phyloP scores from a whole-genome alignment of 2,113 vertebrate genomes.

The Neofelis nebulosa region DNA sequence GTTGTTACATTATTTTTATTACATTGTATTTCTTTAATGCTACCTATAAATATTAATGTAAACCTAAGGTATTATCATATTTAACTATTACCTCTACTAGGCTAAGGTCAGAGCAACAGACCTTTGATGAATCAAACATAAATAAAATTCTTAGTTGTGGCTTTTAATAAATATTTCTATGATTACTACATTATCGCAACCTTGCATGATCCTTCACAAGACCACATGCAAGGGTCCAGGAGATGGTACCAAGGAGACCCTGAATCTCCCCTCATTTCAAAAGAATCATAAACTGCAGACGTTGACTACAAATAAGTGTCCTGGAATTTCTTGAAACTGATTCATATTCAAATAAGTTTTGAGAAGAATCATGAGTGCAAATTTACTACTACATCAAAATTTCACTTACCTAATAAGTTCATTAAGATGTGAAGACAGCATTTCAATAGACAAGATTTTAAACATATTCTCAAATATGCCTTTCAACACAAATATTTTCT shows the following conservation, averaged over 20 bases:
- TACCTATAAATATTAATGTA: neutral
- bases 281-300: neutral
- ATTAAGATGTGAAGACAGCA: neutral
- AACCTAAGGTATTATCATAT: neutral
- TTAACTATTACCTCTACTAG: neutral
- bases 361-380: neutral
- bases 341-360: neutral
- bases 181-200: neutral
- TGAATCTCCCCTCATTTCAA: neutral
- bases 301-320: neutral
- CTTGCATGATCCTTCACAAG: neutral
- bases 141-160: neutral
- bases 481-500: constrained; percentile 24
- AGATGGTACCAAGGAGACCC: neutral
- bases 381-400: neutral
- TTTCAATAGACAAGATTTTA: constrained; percentile 3
- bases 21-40: neutral
- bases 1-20: neutral
- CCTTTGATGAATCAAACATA: neutral
- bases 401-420: neutral
- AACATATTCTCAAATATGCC: neutral
- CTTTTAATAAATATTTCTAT: neutral
- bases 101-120: neutral
- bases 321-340: neutral
- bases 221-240: neutral